Evolutionary conservation across 2,888 invertebrate species (phyloP).

Genomic region (Microchrysa polita): DNA sequence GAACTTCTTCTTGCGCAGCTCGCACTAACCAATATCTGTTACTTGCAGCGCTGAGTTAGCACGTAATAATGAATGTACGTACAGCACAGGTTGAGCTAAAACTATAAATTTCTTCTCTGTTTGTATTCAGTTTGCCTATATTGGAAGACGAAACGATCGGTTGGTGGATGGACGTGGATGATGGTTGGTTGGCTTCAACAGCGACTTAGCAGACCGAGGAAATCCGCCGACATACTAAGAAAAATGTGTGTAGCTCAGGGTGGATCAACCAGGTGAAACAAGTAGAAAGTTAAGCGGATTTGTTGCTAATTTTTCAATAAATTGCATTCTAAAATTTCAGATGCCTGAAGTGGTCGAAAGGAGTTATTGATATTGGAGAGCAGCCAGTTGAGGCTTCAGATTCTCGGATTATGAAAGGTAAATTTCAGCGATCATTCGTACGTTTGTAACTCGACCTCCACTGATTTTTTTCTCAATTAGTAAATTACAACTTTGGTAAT

Average conservation of each 20-base stretch:
- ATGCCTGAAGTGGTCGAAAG: no score
- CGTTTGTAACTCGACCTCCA: no score
- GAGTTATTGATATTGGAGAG: no score
- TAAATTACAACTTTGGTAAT: no score
- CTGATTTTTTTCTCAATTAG: no score
- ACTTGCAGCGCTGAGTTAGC: background rate
- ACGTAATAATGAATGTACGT: no score
- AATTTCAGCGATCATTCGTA: no score
- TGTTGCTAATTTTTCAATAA: no score
- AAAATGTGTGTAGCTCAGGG: conserved; percentile 6
- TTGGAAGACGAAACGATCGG: conserved; percentile 13
- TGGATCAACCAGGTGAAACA: background rate
- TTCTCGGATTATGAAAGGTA: no score
- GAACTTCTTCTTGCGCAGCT: background rate
- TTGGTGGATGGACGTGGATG: background rate
- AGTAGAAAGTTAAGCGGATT: background rate
- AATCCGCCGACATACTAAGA: conserved; percentile 27
- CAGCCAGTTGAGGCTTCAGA: no score
- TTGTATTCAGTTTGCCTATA: background rate
- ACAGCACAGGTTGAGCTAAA: conserved; percentile 23
- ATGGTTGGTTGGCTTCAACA: background rate
- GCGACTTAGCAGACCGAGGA: conserved; percentile 25
- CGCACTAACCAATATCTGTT: background rate
- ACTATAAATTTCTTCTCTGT: conserved; percentile 20
- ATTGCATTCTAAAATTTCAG: no score